Conservation (phyloP, 2,888 invertebrate species). For the Archips crataeganus region DNA sequence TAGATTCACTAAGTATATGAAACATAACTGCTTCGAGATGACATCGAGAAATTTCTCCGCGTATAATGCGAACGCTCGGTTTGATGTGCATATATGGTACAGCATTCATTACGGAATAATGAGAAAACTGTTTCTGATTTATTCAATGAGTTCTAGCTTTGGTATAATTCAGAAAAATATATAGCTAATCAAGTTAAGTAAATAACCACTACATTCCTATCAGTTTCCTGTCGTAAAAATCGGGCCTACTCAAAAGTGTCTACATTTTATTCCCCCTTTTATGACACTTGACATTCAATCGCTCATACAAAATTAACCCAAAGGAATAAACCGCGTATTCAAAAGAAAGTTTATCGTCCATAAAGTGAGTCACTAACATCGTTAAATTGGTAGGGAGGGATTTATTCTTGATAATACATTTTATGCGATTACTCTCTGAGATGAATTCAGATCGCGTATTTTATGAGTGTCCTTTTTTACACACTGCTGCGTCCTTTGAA, state of each 20-base stretch:
- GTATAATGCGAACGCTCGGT: too few relatives aligned
- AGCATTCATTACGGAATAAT: too few relatives aligned
- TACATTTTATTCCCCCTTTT: slow-evolving; percentile 29
- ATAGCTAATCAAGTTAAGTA: neutral
- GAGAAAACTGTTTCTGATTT: too few relatives aligned
- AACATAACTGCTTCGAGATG: too few relatives aligned
- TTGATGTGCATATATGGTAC: too few relatives aligned
- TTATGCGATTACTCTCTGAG: slow-evolving; percentile 64
- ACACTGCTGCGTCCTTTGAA: slow-evolving; percentile 17
- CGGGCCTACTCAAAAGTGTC: slow-evolving; percentile 22
- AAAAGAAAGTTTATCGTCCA: slow-evolving; percentile 71
- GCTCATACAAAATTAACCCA: slow-evolving; percentile 53
- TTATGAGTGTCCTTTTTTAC: slow-evolving; percentile 50
- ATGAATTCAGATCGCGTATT: slow-evolving; percentile 65
- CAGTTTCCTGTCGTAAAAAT: slow-evolving; percentile 22
- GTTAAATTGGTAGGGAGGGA: slow-evolving; percentile 60
- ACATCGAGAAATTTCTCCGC: too few relatives aligned
- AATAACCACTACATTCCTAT: slow-evolving; percentile 1
- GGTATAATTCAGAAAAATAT: too few relatives aligned
- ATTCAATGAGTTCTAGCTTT: too few relatives aligned
- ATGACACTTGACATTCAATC: slow-evolving; percentile 45
- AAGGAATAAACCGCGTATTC: slow-evolving; percentile 54
- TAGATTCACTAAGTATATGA: too few relatives aligned
- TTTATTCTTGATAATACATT: slow-evolving; percentile 68
- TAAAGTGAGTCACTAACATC: slow-evolving; percentile 74